phyloP scores from a whole-genome alignment of 1,140 invertebrate species.

The Lordiphosa clarofinis region DNA sequence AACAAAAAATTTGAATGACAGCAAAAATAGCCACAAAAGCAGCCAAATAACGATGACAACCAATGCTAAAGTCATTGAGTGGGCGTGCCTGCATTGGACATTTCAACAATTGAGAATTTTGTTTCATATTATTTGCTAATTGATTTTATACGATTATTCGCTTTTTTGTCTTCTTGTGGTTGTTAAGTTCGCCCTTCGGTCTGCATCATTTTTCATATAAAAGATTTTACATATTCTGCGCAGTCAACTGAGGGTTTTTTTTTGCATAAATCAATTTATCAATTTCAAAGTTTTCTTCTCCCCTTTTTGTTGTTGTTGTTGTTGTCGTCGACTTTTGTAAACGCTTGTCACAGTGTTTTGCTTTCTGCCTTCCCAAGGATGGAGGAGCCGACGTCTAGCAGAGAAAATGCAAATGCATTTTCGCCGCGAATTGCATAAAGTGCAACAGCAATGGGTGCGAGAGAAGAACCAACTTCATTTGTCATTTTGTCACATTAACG shows the following conservation, averaged over 20 bases:
- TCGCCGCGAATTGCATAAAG: constrained; percentile 65
- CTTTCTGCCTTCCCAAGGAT: constrained; percentile 40
- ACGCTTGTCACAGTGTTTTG: constrained; percentile 75
- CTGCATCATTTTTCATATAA: constrained; percentile 50
- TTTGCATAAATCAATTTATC: constrained; percentile 76
- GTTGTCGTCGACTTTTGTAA: constrained; percentile 60
- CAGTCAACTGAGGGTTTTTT: constrained; percentile 39
- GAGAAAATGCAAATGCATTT: constrained; percentile 44
- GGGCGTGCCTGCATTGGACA: constrained; percentile 26
- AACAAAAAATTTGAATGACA: constrained; percentile 16
- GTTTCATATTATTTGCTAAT: constrained; percentile 35
- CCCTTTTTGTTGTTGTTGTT: constrained; percentile 42
- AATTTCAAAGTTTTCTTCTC: constrained; percentile 65
- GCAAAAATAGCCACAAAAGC: constrained; percentile 37
- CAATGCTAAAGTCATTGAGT: constrained; percentile 24
- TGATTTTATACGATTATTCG: constrained; percentile 29
- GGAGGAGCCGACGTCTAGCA: constrained; percentile 7
- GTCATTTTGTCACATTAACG: constrained; percentile 78
- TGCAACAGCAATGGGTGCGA: constrained; percentile 8
- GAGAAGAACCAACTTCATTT: constrained; percentile 58
- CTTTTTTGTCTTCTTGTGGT: constrained; percentile 15
- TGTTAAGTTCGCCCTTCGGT: neutral
- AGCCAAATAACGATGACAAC: constrained; percentile 19
- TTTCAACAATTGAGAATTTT: constrained; percentile 42
- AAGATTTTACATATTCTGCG: constrained; percentile 30